Percentiles rank a stretch among this genome's conserved stretches.
These are phyloP conservation scores for Puma concolor DNA, from an alignment of 2,113 vertebrate species.

Conservation along the genomic window DNA sequence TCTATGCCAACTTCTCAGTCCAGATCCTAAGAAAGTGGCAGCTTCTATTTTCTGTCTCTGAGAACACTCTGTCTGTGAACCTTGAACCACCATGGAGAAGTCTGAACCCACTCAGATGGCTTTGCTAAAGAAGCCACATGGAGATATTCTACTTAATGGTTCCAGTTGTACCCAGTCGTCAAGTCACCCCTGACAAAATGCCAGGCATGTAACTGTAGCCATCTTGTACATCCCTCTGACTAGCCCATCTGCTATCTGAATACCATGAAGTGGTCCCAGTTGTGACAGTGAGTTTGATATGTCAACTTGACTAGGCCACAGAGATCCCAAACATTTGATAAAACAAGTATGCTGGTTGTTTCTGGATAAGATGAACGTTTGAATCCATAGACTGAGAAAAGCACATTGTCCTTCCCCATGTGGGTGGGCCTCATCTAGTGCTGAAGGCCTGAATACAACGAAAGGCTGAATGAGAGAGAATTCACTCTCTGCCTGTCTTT, in stretches of 20 bases:
- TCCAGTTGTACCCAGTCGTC: not conserved
- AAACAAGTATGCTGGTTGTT: not conserved
- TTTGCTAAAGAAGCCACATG: not conserved
- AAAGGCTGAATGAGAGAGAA: not conserved
- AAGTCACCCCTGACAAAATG: not conserved
- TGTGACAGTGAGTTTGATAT: not conserved
- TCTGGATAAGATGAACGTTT: not conserved
- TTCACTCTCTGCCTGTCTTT: not conserved
- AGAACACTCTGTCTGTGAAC: not conserved
- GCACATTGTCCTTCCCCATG: not conserved
- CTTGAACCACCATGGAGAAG: not conserved
- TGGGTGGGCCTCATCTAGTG: not conserved
- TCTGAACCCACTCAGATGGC: not conserved
- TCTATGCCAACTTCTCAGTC: not conserved
- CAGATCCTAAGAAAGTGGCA: not conserved
- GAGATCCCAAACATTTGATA: not conserved
- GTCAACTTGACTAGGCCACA: not conserved
- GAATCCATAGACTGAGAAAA: not conserved
- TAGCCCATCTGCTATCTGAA: not conserved
- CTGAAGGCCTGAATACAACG: not conserved
- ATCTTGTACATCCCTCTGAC: not conserved
- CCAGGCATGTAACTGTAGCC: not conserved
- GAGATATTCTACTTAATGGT: not conserved
- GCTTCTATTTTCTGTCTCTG: not conserved
- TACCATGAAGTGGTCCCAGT: not conserved